Percentiles rank a stretch among this genome's conserved stretches.
phyloP scores from a whole-genome alignment of 2,797 vertebrate species.

The Sarcophilus harrisii region DNA sequence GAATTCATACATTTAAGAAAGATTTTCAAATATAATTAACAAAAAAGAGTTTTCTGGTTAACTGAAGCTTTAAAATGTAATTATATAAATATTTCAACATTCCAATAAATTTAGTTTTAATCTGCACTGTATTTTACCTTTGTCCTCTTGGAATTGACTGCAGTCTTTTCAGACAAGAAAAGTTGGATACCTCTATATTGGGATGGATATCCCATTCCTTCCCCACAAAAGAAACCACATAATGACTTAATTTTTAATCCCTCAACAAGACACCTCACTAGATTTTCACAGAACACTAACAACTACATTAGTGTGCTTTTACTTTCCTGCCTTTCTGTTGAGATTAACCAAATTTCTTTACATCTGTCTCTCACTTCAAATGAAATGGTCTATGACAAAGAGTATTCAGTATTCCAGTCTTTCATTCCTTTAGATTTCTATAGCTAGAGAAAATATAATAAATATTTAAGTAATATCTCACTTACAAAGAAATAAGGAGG shows the following conservation, averaged over 20 bases:
- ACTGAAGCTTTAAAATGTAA: slow-evolving; percentile 16
- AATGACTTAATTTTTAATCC: neutral
- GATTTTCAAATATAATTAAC: neutral
- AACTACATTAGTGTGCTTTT: neutral
- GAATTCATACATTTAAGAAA: neutral
- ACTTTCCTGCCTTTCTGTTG: neutral
- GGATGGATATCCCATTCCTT: neutral
- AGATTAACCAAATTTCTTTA: slow-evolving; percentile 33
- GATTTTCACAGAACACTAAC: neutral
- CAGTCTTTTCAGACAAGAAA: neutral
- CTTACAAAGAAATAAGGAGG: neutral
- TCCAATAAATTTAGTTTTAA: slow-evolving; percentile 4
- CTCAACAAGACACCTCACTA: neutral
- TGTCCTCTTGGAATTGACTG: neutral
- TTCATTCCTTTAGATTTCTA: slow-evolving; percentile 39
- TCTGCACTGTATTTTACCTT: neutral
- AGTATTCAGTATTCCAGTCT: slow-evolving; percentile 34
- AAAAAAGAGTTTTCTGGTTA: slow-evolving; percentile 26
- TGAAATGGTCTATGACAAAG: neutral
- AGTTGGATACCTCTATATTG: neutral
- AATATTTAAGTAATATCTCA: neutral
- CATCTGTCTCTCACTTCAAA: slow-evolving; percentile 14
- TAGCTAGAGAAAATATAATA: slow-evolving; percentile 25
- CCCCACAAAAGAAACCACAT: neutral
- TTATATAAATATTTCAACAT: slow-evolving; percentile 3